phyloP scores from a whole-genome alignment of 2,797 vertebrate genomes.

The Gorsachius magnificus region DNA sequence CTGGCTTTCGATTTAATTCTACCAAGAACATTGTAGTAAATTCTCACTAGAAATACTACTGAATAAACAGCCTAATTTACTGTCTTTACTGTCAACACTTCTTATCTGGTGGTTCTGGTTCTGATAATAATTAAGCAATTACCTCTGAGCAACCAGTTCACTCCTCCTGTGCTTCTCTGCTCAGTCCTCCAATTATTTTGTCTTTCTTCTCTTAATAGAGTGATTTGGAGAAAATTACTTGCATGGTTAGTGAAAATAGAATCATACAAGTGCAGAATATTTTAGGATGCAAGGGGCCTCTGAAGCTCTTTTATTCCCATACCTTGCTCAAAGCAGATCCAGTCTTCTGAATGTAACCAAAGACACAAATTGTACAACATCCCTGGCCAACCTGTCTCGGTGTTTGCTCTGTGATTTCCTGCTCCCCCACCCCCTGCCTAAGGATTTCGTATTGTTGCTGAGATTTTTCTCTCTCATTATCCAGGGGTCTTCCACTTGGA shows the following conservation, averaged over 20 bases:
- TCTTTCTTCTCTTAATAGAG: background rate
- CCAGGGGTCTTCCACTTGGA: background rate
- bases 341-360: background rate
- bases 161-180: background rate
- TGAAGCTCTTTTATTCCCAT: background rate
- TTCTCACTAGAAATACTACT: background rate
- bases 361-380: background rate
- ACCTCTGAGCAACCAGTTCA: background rate
- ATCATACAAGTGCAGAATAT: background rate
- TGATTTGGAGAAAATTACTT: conserved; percentile 27
- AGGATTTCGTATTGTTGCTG: background rate
- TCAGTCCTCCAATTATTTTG: conserved; percentile 25
- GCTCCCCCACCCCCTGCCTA: rapidly evolving
- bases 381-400: background rate
- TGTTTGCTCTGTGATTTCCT: background rate
- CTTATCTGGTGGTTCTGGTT: conserved; percentile 2
- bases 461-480: background rate
- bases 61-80: background rate
- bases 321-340: background rate
- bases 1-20: background rate
- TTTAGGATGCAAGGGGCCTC: background rate
- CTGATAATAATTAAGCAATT: conserved; percentile 40
- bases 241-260: background rate
- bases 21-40: background rate
- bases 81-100: background rate